Evolutionary conservation across 1,140 invertebrate genomes (phyloP).

Genomic region (Trissolcus basalis): DNA sequence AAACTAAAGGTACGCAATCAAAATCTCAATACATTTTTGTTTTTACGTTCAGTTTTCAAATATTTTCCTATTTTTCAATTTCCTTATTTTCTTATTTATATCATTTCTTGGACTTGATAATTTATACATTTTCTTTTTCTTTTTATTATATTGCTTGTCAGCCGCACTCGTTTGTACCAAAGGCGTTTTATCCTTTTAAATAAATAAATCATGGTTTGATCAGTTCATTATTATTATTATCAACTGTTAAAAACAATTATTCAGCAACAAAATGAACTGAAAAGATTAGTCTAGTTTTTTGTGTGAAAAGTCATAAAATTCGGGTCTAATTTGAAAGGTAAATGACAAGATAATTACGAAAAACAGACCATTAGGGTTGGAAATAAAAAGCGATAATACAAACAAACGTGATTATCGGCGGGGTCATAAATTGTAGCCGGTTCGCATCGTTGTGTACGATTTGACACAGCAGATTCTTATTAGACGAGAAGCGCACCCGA

Average conservation of each 20-base stretch:
- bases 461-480: slow-evolving; percentile 54
- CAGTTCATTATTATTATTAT: too few relatives aligned
- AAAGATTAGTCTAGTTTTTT: background rate
- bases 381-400: slow-evolving; percentile 48
- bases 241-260: too few relatives aligned
- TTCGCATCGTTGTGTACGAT: slow-evolving; percentile 48
- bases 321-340: slow-evolving; percentile 34
- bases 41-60: too few relatives aligned
- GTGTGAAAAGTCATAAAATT: slow-evolving; percentile 1
- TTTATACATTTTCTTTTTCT: background rate
- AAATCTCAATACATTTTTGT: slow-evolving; percentile 1
- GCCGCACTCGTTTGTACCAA: too few relatives aligned
- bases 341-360: slow-evolving; percentile 43
- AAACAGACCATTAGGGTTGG: slow-evolving; percentile 22
- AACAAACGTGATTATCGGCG: slow-evolving; percentile 50
- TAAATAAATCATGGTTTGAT: too few relatives aligned
- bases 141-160: too few relatives aligned
- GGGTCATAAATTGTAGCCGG: slow-evolving; percentile 36
- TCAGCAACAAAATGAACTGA: background rate
- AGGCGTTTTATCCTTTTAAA: too few relatives aligned
- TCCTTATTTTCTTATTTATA: too few relatives aligned
- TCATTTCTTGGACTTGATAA: too few relatives aligned
- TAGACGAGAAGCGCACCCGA: slow-evolving; percentile 20
- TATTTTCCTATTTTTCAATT: too few relatives aligned
- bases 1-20: slow-evolving; percentile 18